phyloP scores from a whole-genome alignment of 2,797 vertebrate genomes.

The Lutjanus argentimaculatus region DNA sequence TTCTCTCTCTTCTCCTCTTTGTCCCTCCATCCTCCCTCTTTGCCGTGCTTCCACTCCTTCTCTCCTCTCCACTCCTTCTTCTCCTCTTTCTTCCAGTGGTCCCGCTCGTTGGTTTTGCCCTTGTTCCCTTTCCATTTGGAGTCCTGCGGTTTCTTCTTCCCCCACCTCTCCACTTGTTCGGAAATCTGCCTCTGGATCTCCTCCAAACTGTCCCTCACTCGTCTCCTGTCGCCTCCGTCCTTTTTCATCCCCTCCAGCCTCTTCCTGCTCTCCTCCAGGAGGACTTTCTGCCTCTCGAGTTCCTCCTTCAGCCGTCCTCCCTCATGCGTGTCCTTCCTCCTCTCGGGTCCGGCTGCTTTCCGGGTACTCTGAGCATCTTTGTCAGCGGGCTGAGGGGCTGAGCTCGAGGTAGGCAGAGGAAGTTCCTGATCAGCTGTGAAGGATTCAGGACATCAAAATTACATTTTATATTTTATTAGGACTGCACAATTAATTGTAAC shows the following conservation, averaged over 20 bases:
- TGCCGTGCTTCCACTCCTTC: slow-evolving; percentile 72
- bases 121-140: slow-evolving; percentile 73
- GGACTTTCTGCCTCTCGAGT: slow-evolving; percentile 80
- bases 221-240: slow-evolving; percentile 66
- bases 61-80: slow-evolving; percentile 70
- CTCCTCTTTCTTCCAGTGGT: slow-evolving; percentile 78
- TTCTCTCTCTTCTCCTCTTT: slow-evolving; percentile 67
- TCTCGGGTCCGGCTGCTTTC: slow-evolving; percentile 59
- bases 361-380: slow-evolving; percentile 40
- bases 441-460: slow-evolving; percentile 43
- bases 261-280: slow-evolving; percentile 82
- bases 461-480: too few species aligned
- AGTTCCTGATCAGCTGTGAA: slow-evolving; percentile 67
- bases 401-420: slow-evolving; percentile 29
- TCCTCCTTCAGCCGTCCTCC: slow-evolving; percentile 68
- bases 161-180: slow-evolving; percentile 80
- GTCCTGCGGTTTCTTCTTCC: slow-evolving; percentile 77
- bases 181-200: slow-evolving; percentile 83
- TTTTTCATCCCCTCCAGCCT: slow-evolving; percentile 82
- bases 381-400: slow-evolving; percentile 47
- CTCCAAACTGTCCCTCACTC: slow-evolving; percentile 78
- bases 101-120: slow-evolving; percentile 56
- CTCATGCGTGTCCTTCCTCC: slow-evolving; percentile 32
- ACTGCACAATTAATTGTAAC: too few species aligned
- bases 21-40: slow-evolving; percentile 58